A percentile compares a stretch with the other conserved stretches of the same genome.
phyloP scores from a whole-genome alignment of 1,140 invertebrate genomes.

The Neotoxoptera formosana region DNA sequence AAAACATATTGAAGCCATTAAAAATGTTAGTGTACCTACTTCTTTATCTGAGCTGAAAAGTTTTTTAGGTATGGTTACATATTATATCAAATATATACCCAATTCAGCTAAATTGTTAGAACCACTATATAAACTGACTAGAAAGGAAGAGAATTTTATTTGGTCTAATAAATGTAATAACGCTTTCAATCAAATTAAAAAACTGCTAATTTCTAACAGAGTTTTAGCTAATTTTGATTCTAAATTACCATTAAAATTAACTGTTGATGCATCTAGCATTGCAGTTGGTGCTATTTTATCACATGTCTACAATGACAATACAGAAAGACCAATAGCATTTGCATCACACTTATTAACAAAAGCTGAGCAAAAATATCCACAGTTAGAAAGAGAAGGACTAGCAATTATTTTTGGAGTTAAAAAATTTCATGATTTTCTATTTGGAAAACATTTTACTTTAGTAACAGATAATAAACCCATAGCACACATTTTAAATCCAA shows the following conservation, averaged over 20 bases:
- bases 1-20: conserved; percentile 63
- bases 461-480: too few species aligned
- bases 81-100: conserved; percentile 62
- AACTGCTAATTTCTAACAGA: conserved; percentile 59
- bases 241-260: conserved; percentile 63
- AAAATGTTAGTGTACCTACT: conserved; percentile 62
- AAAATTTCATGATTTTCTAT: conserved; percentile 66
- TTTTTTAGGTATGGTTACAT: conserved; percentile 63
- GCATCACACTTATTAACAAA: conserved; percentile 64
- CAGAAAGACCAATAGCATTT: conserved; percentile 64
- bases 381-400: conserved; percentile 66
- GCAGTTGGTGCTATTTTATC: conserved; percentile 66
- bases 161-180: conserved; percentile 61
- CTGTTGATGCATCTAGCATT: conserved; percentile 66
- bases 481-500: too few species aligned
- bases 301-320: conserved; percentile 63
- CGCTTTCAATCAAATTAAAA: conserved; percentile 65
- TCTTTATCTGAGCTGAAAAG: conserved; percentile 62
- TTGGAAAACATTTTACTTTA: too few species aligned
- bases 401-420: conserved; percentile 65
- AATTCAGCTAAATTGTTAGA: conserved; percentile 53
- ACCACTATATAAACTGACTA: conserved; percentile 59
- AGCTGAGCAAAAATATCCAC: conserved; percentile 65
- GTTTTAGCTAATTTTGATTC: conserved; percentile 63
- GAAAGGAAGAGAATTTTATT: conserved; percentile 52